A percentile compares a stretch with the other conserved stretches of the same genome.
Evolutionary conservation across 2,797 vertebrate genomes (phyloP).

Genomic region (Tenualosa thibaudeaui): DNA sequence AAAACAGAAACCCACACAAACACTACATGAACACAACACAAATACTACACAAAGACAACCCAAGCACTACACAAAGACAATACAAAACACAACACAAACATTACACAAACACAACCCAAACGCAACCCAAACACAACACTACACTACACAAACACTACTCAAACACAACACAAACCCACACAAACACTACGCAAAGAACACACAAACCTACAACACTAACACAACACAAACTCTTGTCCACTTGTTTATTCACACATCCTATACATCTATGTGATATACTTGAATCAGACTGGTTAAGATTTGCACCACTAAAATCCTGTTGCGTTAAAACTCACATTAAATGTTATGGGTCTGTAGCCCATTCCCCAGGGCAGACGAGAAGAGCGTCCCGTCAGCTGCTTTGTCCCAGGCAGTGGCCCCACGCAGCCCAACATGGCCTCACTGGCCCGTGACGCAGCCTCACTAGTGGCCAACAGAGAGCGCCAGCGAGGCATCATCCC

Average conservation of each 20-base stretch:
- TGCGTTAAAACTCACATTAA: background rate
- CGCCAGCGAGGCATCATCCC: slow-evolving; percentile 82
- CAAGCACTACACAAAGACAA: too few relatives aligned
- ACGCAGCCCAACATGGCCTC: slow-evolving; percentile 75
- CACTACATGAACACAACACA: too few relatives aligned
- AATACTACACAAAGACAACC: too few relatives aligned
- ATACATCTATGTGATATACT: background rate
- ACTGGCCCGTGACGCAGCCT: slow-evolving; percentile 80
- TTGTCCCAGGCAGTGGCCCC: slow-evolving; percentile 68
- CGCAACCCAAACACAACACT: too few relatives aligned
- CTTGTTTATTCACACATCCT: background rate
- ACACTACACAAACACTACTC: too few relatives aligned
- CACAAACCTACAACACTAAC: too few relatives aligned
- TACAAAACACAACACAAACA: too few relatives aligned
- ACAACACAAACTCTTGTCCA: too few relatives aligned
- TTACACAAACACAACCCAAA: too few relatives aligned
- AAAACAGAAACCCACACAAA: too few relatives aligned
- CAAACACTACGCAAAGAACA: too few relatives aligned
- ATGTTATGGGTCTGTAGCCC: slow-evolving; percentile 68
- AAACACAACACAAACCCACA: too few relatives aligned
- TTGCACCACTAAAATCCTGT: background rate
- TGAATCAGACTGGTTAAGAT: background rate
- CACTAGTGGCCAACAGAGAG: slow-evolving; percentile 73
- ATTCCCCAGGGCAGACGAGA: slow-evolving; percentile 85
- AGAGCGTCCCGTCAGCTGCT: slow-evolving; percentile 92